Percentiles rank a stretch among this genome's conserved stretches.
These are phyloP conservation scores for Hassar affinis DNA, from an alignment of 2,113 vertebrate genomes.

Conservation along the genomic window DNA sequence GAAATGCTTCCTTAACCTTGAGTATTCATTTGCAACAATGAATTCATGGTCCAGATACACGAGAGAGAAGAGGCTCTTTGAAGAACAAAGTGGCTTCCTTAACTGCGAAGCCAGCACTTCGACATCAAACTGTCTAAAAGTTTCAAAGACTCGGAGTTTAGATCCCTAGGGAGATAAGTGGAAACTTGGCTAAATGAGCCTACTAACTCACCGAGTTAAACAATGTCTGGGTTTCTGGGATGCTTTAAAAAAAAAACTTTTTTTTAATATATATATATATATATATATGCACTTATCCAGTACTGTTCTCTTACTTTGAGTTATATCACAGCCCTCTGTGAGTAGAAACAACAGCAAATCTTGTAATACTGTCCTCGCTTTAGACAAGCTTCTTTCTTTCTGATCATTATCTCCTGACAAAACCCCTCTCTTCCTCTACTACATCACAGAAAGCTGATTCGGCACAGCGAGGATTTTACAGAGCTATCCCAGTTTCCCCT, in stretches of 20 bases:
- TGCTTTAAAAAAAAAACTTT: too few relatives aligned
- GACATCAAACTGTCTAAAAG: conserved; percentile 1
- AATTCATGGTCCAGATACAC: neutral
- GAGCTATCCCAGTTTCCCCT: neutral
- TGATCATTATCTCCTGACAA: conserved; percentile 39
- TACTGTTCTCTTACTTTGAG: neutral
- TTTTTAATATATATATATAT: too few relatives aligned
- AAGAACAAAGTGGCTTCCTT: conserved; percentile 30
- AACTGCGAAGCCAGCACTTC: neutral
- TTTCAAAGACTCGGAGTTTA: neutral
- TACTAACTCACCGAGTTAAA: neutral
- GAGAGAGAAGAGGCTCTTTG: conserved; percentile 15
- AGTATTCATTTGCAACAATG: neutral
- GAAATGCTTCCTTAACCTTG: conserved; percentile 3
- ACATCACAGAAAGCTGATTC: conserved; percentile 49
- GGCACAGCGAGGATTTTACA: conserved; percentile 38
- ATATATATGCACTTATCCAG: neutral
- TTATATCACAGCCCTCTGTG: neutral
- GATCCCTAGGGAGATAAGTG: neutral
- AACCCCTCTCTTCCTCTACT: neutral
- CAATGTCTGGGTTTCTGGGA: neutral
- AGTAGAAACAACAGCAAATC: neutral
- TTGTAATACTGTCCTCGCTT: neutral
- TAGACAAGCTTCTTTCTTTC: conserved; percentile 4
- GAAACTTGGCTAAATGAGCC: conserved; percentile 19